Conservation (phyloP, 2,797 vertebrate genomes). For the Pseudopleuronectes americanus region DNA sequence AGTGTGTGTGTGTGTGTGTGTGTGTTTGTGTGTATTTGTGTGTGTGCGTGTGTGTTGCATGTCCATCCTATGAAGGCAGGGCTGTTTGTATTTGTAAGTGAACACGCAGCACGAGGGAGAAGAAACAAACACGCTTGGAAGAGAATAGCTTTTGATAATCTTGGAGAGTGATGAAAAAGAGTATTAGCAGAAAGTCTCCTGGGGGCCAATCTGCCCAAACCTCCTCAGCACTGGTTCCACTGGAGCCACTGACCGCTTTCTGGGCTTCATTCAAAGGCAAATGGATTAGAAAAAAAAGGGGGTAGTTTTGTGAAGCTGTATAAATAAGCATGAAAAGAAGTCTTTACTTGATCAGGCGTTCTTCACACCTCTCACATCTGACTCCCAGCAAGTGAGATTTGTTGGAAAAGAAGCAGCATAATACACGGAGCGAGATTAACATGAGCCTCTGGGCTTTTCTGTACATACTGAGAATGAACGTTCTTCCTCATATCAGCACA, state of each 20-base stretch:
- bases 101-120: constrained; percentile 8
- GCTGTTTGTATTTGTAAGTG: constrained; percentile 28
- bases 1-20: background rate
- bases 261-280: constrained; percentile 59
- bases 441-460: constrained; percentile 33
- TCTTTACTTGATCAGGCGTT: constrained; percentile 40
- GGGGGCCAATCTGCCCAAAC: constrained; percentile 47
- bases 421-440: constrained; percentile 33
- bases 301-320: constrained; percentile 21
- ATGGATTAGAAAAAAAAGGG: constrained; percentile 12
- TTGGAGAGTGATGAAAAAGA: constrained; percentile 61
- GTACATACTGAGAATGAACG: constrained; percentile 41
- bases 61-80: background rate
- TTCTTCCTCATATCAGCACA: constrained; percentile 33
- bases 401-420: constrained; percentile 17
- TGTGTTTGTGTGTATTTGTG: no score
- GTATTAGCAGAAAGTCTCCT: constrained; percentile 55
- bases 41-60: no score
- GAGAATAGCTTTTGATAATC: constrained; percentile 54
- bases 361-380: constrained; percentile 44
- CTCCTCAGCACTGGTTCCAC: constrained; percentile 20
- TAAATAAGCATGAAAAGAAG: constrained; percentile 38
- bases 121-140: constrained; percentile 17
- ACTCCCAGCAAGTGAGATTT: constrained; percentile 13
- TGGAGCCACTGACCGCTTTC: constrained; percentile 39